phyloP scores from a whole-genome alignment of 1,140 invertebrate species.

The Bombus cullumanus region DNA sequence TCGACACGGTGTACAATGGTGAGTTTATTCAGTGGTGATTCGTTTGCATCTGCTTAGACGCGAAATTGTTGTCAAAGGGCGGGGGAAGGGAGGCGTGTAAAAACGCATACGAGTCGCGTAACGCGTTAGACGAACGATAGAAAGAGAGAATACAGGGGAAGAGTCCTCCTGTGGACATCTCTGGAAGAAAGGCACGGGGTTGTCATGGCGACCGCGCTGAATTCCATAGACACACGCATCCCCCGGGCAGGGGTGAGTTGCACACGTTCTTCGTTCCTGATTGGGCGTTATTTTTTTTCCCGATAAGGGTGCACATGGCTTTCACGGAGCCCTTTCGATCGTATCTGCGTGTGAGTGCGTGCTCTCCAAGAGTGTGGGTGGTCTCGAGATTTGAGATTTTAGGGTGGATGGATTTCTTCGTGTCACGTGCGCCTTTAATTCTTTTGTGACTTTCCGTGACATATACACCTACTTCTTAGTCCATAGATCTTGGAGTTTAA shows the following conservation, averaged over 20 bases:
- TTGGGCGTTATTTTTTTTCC: conserved; percentile 81
- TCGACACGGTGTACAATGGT: neutral
- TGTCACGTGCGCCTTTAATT: conserved; percentile 44
- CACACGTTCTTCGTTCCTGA: conserved; percentile 77
- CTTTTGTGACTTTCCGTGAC: neutral
- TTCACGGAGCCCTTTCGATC: conserved; percentile 55
- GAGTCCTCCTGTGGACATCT: conserved; percentile 68
- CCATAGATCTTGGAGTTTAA: neutral
- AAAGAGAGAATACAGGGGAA: conserved; percentile 53
- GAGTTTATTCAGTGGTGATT: conserved; percentile 13
- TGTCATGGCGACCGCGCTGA: conserved; percentile 79
- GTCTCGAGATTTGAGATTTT: conserved; percentile 34
- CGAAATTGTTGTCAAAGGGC: conserved; percentile 39
- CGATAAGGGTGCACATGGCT: conserved; percentile 79
- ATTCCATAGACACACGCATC: conserved; percentile 76
- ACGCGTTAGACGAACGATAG: conserved; percentile 52
- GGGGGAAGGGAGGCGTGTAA: conserved; percentile 2
- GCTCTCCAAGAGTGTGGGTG: conserved; percentile 47
- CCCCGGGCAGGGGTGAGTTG: conserved; percentile 66
- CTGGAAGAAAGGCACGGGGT: conserved; percentile 74
- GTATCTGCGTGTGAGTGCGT: conserved; percentile 35
- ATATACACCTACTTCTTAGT: neutral
- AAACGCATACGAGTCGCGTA: conserved; percentile 40
- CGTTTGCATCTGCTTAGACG: conserved; percentile 28
- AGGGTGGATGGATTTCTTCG: conserved; percentile 30